These are phyloP conservation scores for Meloidogyne exigua DNA, from an alignment of 1,140 invertebrate species.

Conservation along the genomic window DNA sequence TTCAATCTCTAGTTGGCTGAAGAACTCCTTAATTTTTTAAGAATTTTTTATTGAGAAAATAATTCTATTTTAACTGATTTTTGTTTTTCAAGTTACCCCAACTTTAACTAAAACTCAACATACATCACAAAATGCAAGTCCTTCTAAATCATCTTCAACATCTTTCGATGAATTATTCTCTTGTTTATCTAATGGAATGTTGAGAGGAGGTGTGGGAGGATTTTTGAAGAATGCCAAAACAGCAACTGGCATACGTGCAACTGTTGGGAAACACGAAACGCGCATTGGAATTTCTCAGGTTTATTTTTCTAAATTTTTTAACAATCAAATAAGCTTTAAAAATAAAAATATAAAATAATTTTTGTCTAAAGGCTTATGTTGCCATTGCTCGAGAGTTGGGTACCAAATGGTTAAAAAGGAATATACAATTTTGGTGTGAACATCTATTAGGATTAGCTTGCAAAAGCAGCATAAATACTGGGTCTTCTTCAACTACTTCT, in stretches of 20 bases:
- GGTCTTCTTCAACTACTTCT: too few species aligned
- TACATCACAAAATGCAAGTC: not conserved
- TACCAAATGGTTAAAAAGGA: conserved; percentile 86
- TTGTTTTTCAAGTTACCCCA: conserved; percentile 21
- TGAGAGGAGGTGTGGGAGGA: conserved; percentile 83
- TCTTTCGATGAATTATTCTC: conserved; percentile 86
- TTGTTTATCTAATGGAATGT: conserved; percentile 87
- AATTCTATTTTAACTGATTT: too few species aligned
- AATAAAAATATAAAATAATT: not conserved
- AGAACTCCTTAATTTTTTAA: too few species aligned
- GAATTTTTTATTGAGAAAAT: too few species aligned
- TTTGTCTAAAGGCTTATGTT: conserved; percentile 79
- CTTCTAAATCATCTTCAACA: conserved; percentile 64
- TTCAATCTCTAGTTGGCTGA: too few species aligned
- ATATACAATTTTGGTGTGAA: conserved; percentile 78
- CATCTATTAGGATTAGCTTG: conserved; percentile 89
- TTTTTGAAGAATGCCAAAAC: conserved; percentile 90
- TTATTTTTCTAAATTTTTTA: conserved; percentile 73
- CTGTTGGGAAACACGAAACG: conserved; percentile 83
- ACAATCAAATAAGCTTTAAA: too few species aligned
- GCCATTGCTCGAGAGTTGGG: conserved; percentile 87
- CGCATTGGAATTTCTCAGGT: conserved; percentile 76
- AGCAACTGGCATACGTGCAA: conserved; percentile 86
- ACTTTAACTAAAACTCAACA: not conserved
- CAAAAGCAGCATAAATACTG: conserved; percentile 38